Base-by-base conservation (phyloP, 2,888 invertebrate species). In the Epinotia bilunana region DNA sequence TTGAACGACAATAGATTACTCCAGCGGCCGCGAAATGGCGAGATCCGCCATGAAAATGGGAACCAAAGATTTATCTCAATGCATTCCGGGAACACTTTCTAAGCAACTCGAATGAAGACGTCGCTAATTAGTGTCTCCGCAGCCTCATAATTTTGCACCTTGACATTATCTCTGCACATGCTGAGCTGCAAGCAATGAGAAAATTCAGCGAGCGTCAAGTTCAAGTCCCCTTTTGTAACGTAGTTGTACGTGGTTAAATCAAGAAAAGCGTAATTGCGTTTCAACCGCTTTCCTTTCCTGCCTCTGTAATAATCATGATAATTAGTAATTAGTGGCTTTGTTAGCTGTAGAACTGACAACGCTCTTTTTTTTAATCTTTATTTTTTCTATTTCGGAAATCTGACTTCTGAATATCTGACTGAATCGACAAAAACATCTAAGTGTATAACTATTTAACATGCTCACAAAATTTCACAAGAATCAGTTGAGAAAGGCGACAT, bases 91-190 rank as follows among this genome's bases (percentile, higher is more conserved):
- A 58, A 58, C 57, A 68, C 60, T 69, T 69, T 69, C 69, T 69
- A 69, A 69, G 61, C 43, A 61, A 9, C 62, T 57, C 73, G 63
- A 70, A 75, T 75, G 60, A 71, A 67, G 71, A 72, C 71, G 60
- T 55, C 6, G 61, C 71, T 75, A 72, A 75, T 75, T 75, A 62
- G 75, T 57, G 71, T 43, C 67, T 63, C 64, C 39, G 55, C 46
- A 55, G 62, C 57, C 55, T 61, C 75, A 72, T 72, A 72, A 75
- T 57, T 75, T 72, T 65, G 62, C 75, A 62, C 62, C 61, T 64
- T 4, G 46, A 46, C 23, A 49, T 39, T 49, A 61, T 20, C 16
- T 62, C 13, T 46, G 75, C 62, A 55, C 13, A 11, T 65, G 11
- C 28, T 11, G 58, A 43, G 39, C 33, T 58, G 5, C 49, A 58